Conservation (phyloP, 2,113 vertebrate genomes). For the Pachyramphus minor region DNA sequence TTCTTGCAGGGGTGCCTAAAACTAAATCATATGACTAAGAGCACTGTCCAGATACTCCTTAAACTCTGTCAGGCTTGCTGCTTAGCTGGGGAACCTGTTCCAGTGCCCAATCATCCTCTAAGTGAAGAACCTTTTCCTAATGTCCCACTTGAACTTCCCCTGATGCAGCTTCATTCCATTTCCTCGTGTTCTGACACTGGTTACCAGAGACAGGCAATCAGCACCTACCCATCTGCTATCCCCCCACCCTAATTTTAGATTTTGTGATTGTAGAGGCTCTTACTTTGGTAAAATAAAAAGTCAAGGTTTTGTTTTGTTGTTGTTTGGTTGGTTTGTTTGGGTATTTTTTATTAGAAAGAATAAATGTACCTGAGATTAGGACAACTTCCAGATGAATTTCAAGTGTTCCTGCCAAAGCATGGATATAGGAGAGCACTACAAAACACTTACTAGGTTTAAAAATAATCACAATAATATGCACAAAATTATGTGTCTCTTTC, state of each 20-base stretch:
- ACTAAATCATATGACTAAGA: background rate
- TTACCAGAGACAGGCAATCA: background rate
- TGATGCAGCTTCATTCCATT: background rate
- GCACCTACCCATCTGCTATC: background rate
- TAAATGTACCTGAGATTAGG: background rate
- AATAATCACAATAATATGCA: background rate
- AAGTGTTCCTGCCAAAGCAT: background rate
- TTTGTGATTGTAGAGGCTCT: background rate
- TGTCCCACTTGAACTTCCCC: background rate
- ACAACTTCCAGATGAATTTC: background rate
- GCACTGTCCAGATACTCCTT: background rate
- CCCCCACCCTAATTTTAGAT: background rate
- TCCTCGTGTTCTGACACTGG: background rate
- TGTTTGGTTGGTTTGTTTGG: background rate
- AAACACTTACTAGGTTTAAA: background rate
- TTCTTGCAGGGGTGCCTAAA: background rate
- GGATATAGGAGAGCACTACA: background rate
- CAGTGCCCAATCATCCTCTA: rapidly evolving
- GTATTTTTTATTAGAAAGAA: background rate
- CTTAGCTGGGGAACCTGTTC: background rate
- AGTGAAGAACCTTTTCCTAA: background rate
- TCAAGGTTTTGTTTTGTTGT: background rate
- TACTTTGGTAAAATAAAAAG: background rate
- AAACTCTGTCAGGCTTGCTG: background rate
- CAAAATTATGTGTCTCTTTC: background rate